These are phyloP conservation scores for Thysanoteuthis rhombus DNA, from an alignment of 2,888 invertebrate genomes.

Conservation along the genomic window DNA sequence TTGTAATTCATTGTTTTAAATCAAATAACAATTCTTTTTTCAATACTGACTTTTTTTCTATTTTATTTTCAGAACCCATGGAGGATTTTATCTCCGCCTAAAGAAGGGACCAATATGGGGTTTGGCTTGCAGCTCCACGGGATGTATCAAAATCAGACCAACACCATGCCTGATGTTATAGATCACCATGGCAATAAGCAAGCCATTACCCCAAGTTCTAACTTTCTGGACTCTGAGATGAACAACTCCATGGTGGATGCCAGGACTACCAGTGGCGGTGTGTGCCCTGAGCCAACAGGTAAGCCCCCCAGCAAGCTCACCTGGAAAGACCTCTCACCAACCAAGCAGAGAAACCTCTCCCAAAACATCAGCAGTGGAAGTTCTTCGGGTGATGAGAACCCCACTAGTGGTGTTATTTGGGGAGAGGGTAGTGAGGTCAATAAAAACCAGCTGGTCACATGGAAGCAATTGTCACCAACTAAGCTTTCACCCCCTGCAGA, in stretches of 20 bases:
- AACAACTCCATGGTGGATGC: conserved; percentile 24
- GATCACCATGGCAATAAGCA: conserved; percentile 32
- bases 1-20: too few species aligned
- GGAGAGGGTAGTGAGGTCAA: conserved; percentile 37
- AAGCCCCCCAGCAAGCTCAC: conserved; percentile 39
- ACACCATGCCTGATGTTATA: conserved; percentile 32
- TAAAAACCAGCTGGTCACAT: conserved; percentile 44
- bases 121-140: conserved; percentile 27
- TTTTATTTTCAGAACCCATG: conserved; percentile 26
- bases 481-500: conserved; percentile 40
- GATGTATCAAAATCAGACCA: conserved; percentile 33
- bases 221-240: conserved; percentile 24
- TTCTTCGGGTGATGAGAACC: conserved; percentile 34
- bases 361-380: conserved; percentile 35
- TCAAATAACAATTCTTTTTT: too few species aligned
- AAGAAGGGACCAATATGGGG: conserved; percentile 29
- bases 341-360: conserved; percentile 36
- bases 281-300: conserved; percentile 19
- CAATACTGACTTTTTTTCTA: not conserved
- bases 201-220: conserved; percentile 24
- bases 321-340: conserved; percentile 46
- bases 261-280: not conserved
- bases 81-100: conserved; percentile 29
- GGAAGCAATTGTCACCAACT: conserved; percentile 56
- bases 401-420: conserved; percentile 34